Percentiles rank a stretch among this genome's conserved stretches.
phyloP scores from a whole-genome alignment of 1,140 invertebrate species.

The Tachypleus tridentatus region DNA sequence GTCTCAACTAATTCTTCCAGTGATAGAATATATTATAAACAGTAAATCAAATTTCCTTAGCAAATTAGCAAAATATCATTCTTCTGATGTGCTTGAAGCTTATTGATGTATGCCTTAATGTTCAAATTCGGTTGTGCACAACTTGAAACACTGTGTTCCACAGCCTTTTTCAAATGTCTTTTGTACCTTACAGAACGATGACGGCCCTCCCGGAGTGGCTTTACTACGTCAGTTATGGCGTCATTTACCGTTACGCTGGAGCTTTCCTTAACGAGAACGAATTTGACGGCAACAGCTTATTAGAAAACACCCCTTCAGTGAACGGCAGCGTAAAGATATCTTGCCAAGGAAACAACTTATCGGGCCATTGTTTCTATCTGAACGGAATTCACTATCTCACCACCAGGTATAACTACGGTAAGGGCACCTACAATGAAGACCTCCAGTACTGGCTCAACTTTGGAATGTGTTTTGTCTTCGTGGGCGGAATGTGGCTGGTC shows the following conservation, averaged over 20 bases:
- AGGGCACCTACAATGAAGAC: slow-evolving; percentile 35
- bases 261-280: slow-evolving; percentile 44
- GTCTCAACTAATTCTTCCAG: too few relatives aligned
- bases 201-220: slow-evolving; percentile 59
- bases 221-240: slow-evolving; percentile 61
- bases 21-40: too few relatives aligned
- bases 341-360: slow-evolving; percentile 31
- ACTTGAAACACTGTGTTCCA: too few relatives aligned
- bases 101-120: too few relatives aligned
- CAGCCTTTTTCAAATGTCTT: not conserved
- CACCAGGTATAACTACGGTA: slow-evolving; percentile 53
- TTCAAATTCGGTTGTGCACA: too few relatives aligned
- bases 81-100: too few relatives aligned
- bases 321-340: slow-evolving; percentile 19
- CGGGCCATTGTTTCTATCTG: slow-evolving; percentile 49
- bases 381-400: slow-evolving; percentile 57
- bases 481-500: slow-evolving; percentile 59
- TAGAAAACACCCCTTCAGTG: slow-evolving; percentile 25
- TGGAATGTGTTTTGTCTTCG: slow-evolving; percentile 68
- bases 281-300: slow-evolving; percentile 35
- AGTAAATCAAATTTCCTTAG: too few relatives aligned
- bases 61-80: too few relatives aligned
- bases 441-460: slow-evolving; percentile 61
- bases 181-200: slow-evolving; percentile 27
- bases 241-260: slow-evolving; percentile 60